Evolutionary conservation across 92 coral and sea anemone genomes (phyloP).

Genomic region (Blastomussa wellsi): DNA sequence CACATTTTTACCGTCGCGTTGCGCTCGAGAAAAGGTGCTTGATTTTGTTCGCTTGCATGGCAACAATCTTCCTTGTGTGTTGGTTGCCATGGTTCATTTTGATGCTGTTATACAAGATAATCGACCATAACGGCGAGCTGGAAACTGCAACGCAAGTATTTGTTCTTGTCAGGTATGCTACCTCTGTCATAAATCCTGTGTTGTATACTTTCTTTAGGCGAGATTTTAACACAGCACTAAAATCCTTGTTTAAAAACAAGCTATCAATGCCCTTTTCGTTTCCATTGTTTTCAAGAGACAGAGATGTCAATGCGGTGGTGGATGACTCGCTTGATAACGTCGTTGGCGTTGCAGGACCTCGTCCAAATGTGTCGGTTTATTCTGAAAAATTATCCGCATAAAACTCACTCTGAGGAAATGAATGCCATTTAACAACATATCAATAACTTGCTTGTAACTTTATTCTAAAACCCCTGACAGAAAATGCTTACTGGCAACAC

Average conservation of each 20-base stretch:
- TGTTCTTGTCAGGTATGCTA: constrained; percentile 49
- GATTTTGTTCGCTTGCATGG: constrained; percentile 64
- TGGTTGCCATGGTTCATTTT: constrained; percentile 70
- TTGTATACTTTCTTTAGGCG: constrained; percentile 66
- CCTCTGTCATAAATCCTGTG: constrained; percentile 58
- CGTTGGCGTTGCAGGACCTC: neutral
- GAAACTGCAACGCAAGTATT: constrained; percentile 28
- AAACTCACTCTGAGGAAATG: neutral
- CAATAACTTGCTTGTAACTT: neutral
- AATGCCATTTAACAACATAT: neutral
- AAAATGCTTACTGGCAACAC: neutral
- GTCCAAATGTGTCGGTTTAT: neutral
- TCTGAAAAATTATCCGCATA: neutral
- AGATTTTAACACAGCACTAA: constrained; percentile 57
- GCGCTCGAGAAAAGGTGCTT: constrained; percentile 37
- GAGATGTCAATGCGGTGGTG: neutral
- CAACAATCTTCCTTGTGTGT: constrained; percentile 51
- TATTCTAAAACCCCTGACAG: neutral
- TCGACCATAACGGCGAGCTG: neutral
- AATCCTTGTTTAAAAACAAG: neutral
- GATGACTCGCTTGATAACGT: neutral
- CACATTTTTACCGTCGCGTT: neutral
- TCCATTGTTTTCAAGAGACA: neutral
- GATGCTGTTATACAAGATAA: constrained; percentile 15
- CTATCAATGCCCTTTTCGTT: neutral